phyloP scores from a whole-genome alignment of 2,797 vertebrate species.

The Pyrocephalus nanus region DNA sequence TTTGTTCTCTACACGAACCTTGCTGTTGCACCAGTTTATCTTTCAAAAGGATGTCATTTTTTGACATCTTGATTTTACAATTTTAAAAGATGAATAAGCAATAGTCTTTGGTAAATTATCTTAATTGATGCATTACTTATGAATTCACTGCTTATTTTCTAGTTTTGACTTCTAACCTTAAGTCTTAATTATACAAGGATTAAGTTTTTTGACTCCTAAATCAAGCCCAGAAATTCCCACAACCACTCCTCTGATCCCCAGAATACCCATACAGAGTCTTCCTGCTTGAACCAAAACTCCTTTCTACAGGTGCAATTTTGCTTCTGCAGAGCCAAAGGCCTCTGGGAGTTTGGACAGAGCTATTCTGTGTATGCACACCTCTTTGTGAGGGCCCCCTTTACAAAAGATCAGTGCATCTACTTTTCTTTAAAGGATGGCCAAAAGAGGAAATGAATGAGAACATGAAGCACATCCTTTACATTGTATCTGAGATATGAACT shows the following conservation, averaged over 20 bases:
- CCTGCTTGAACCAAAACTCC: not conserved
- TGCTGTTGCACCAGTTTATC: not conserved
- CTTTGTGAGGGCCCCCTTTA: not conserved
- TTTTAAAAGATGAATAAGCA: not conserved
- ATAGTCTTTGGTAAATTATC: not conserved
- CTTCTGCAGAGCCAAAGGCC: not conserved
- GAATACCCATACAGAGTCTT: not conserved
- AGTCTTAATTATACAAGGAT: not conserved
- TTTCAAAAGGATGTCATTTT: not conserved
- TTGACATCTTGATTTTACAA: not conserved
- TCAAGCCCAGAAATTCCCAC: not conserved
- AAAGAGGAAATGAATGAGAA: not conserved
- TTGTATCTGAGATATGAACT: not conserved
- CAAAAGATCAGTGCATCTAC: not conserved
- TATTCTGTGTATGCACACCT: not conserved
- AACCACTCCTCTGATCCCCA: not conserved
- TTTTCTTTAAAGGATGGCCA: not conserved
- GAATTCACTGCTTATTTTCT: not conserved
- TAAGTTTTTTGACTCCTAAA: not conserved
- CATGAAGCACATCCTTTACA: not conserved
- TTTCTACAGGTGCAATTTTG: not conserved
- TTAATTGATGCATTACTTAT: not conserved
- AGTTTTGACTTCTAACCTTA: not conserved
- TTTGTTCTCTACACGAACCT: not conserved
- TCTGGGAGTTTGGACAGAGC: not conserved